These are phyloP conservation scores for Drosophila neutralis DNA, from an alignment of 2,888 invertebrate species.

Conservation along the genomic window DNA sequence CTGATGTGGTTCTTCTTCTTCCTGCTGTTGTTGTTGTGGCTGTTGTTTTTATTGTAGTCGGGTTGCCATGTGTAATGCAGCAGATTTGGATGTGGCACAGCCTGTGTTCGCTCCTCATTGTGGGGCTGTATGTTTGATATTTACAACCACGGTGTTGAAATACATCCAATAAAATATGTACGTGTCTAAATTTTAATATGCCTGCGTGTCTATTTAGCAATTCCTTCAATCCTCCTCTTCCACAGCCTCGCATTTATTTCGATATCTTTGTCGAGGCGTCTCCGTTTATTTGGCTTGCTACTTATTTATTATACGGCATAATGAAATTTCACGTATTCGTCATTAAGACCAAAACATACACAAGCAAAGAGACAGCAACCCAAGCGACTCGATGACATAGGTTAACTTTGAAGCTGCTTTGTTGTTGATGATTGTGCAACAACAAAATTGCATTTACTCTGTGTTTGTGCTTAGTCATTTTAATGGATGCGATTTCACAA, in stretches of 20 bases:
- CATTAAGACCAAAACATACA: constrained; percentile 50
- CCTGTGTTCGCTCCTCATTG: constrained; percentile 22
- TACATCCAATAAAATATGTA: constrained; percentile 75
- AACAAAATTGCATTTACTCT: not conserved
- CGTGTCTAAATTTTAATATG: constrained; percentile 78
- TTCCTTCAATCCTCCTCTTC: constrained; percentile 37
- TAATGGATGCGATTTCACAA: not conserved
- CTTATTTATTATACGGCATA: constrained; percentile 70
- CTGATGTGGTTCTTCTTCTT: constrained; percentile 17
- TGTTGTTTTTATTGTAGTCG: constrained; percentile 35
- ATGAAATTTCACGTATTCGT: constrained; percentile 72
- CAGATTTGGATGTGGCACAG: constrained; percentile 51
- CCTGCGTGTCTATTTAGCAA: constrained; percentile 63
- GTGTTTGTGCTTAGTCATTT: not conserved
- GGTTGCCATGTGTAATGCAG: constrained; percentile 23
- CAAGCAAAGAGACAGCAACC: not conserved
- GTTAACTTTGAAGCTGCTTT: constrained; percentile 16
- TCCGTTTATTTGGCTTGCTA: constrained; percentile 65
- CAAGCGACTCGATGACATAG: constrained; percentile 12
- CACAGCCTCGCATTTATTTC: not conserved
- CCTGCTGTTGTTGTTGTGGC: constrained; percentile 5
- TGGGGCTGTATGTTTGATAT: not conserved
- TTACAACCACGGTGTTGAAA: constrained; percentile 33
- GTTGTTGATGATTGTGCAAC: constrained; percentile 11
- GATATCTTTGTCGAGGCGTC: constrained; percentile 17